A percentile compares a stretch with the other conserved stretches of the same genome.
These are phyloP conservation scores for Slavum lentiscoides DNA, from an alignment of 2,888 invertebrate genomes.

Conservation along the genomic window DNA sequence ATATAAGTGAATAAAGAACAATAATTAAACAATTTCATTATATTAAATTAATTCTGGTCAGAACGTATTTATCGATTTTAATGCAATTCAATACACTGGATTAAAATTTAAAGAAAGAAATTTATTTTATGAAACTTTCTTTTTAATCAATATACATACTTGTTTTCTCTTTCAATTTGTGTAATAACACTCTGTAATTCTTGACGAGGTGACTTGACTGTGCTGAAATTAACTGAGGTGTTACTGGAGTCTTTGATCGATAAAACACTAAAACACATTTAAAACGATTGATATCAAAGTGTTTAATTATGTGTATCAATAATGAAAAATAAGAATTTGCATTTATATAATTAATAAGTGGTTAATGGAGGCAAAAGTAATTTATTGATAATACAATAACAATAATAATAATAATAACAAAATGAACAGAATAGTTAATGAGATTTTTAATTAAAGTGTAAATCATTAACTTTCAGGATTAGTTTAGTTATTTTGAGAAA, in stretches of 20 bases:
- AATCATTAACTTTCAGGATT: too few relatives aligned
- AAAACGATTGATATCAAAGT: not conserved
- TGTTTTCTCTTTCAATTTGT: constrained; percentile 67
- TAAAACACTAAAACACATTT: constrained; percentile 20
- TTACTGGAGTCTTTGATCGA: constrained; percentile 18
- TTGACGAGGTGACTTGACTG: constrained; percentile 56
- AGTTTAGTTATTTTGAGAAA: too few relatives aligned
- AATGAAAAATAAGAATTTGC: not conserved
- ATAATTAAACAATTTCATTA: too few relatives aligned
- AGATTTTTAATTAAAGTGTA: too few relatives aligned
- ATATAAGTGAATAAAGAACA: too few relatives aligned
- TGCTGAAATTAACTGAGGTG: constrained; percentile 9
- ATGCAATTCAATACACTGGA: too few relatives aligned
- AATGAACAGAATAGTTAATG: too few relatives aligned
- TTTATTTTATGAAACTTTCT: not conserved
- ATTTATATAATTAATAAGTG: not conserved
- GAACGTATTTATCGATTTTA: too few relatives aligned
- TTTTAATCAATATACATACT: constrained; percentile 55
- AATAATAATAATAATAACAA: too few relatives aligned
- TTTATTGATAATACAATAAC: too few relatives aligned
- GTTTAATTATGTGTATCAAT: not conserved
- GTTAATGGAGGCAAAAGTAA: not conserved
- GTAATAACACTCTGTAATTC: constrained; percentile 73
- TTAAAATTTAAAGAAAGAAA: not conserved
- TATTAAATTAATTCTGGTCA: too few relatives aligned